A percentile compares a stretch with the other conserved stretches of the same genome.
Evolutionary conservation across 64 coral and sea anemone genomes (phyloP).

Genomic region (Stylophora pistillata): DNA sequence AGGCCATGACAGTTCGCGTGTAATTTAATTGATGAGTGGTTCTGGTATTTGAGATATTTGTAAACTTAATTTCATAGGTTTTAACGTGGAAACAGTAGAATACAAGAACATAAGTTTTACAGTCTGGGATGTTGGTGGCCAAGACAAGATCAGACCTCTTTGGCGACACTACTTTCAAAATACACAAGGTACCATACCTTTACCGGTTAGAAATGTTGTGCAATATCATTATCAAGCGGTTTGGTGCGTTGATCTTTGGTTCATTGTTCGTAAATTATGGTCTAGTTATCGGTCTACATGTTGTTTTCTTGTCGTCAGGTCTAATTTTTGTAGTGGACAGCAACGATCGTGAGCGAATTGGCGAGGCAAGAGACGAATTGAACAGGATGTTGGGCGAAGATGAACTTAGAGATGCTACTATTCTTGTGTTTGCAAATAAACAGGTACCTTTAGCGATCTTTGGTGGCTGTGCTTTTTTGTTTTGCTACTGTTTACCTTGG

Average conservation of each 20-base stretch:
- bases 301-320: constrained; percentile 9
- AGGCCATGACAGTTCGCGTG: neutral
- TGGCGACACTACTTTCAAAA: constrained; percentile 78
- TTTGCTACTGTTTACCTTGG: no score
- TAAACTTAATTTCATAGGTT: constrained; percentile 24
- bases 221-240: neutral
- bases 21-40: neutral
- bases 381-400: constrained; percentile 87
- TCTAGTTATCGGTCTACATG: neutral
- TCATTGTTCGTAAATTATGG: neutral
- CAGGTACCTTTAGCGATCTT: constrained; percentile 48
- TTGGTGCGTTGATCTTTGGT: neutral
- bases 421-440: constrained; percentile 96
- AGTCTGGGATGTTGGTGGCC: constrained; percentile 70
- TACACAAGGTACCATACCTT: constrained; percentile 51
- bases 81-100: constrained; percentile 78
- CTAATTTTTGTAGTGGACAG: constrained; percentile 97
- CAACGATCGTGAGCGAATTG: constrained; percentile 85
- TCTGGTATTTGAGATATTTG: neutral
- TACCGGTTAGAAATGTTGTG: neutral
- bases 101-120: constrained; percentile 81
- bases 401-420: constrained; percentile 81
- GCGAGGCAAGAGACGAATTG: constrained; percentile 87
- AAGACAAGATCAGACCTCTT: constrained; percentile 69
- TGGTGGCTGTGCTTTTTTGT: no score